Conservation (phyloP, 2,888 invertebrate species). For the Eristalis arbustorum region DNA sequence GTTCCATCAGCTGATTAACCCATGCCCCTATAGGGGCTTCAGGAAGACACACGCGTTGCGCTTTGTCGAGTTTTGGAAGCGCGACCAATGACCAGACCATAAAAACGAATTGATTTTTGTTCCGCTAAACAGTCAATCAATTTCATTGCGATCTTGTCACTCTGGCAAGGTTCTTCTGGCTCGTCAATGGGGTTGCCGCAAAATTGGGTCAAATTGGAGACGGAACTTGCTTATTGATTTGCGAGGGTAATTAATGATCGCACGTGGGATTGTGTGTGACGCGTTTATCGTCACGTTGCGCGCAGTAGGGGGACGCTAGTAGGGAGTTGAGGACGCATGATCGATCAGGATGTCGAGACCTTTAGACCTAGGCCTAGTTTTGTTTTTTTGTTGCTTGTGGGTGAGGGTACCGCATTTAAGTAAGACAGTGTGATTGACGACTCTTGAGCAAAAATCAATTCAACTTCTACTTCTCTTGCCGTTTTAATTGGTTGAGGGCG, state of each 20-base stretch:
- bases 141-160: conserved; percentile 25
- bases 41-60: neutral
- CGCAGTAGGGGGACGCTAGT: neutral
- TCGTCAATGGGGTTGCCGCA: neutral
- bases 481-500: no score
- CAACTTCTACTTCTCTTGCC: no score
- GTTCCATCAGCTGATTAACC: neutral
- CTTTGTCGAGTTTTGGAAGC: conserved; percentile 14
- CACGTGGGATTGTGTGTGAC: neutral
- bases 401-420: neutral
- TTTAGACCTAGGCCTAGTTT: neutral
- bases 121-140: conserved; percentile 11
- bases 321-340: neutral
- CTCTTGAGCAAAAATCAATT: neutral
- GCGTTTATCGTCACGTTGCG: neutral
- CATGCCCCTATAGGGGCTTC: neutral
- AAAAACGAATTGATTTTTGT: conserved; percentile 17
- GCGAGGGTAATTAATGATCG: neutral
- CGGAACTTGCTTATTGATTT: conserved; percentile 16
- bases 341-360: neutral
- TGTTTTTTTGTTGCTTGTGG: neutral
- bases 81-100: conserved; percentile 33
- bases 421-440: neutral
- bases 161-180: conserved; percentile 4
- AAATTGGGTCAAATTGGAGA: conserved; percentile 24